These are phyloP conservation scores for Lepidocolaptes lacrymiger DNA, from an alignment of 2,797 vertebrate genomes.

Conservation along the genomic window DNA sequence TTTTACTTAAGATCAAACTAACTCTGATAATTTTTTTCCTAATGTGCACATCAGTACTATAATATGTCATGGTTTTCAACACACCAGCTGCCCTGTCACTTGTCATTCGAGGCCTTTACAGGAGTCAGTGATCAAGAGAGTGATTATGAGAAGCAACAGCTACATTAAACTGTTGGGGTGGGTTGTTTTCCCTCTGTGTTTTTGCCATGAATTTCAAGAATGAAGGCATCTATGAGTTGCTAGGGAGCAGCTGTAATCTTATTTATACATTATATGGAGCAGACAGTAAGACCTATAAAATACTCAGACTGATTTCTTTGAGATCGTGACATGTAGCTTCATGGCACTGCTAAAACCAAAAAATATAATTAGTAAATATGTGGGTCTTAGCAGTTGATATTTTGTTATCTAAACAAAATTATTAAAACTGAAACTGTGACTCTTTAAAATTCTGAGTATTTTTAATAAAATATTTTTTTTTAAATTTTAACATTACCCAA, in stretches of 20 bases:
- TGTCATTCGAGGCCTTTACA: not conserved
- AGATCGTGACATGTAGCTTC: not conserved
- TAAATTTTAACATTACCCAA: not conserved
- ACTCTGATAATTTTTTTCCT: not conserved
- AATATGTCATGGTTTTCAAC: not conserved
- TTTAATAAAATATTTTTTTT: not conserved
- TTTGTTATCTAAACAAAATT: not conserved
- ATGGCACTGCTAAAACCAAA: not conserved
- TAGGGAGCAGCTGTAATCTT: slow-evolving; percentile 40
- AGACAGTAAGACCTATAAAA: not conserved
- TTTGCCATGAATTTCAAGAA: slow-evolving; percentile 54
- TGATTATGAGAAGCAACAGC: not conserved
- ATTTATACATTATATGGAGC: not conserved
- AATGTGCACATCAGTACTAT: not conserved
- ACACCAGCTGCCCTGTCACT: not conserved
- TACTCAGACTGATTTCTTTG: not conserved
- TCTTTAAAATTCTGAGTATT: not conserved
- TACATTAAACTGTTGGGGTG: not conserved
- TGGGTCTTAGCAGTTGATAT: not conserved
- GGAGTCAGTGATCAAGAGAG: not conserved
- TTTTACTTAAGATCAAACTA: not conserved
- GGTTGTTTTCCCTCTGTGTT: not conserved
- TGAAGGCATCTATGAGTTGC: slow-evolving; percentile 40
- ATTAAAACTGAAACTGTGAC: not conserved
- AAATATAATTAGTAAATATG: not conserved